These are phyloP conservation scores for Drosophila repletoides DNA, from an alignment of 1,140 invertebrate species.

Conservation along the genomic window DNA sequence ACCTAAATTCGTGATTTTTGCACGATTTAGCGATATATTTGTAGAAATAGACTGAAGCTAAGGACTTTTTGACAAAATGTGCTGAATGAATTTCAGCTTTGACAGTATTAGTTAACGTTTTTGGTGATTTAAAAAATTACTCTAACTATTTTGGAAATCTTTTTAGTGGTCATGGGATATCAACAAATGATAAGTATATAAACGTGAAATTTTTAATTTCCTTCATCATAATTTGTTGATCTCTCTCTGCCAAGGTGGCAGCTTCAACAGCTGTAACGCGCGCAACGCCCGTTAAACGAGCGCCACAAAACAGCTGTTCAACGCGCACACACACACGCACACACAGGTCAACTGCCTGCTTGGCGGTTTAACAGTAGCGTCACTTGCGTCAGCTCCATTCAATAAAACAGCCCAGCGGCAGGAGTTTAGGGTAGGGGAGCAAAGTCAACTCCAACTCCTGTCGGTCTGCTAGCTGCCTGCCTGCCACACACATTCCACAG, in stretches of 20 bases:
- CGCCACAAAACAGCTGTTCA: conserved; percentile 50
- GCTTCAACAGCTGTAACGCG: conserved; percentile 47
- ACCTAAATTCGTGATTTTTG: conserved; percentile 15
- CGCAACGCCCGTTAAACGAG: conserved; percentile 34
- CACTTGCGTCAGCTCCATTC: conserved; percentile 22
- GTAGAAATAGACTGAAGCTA: not conserved
- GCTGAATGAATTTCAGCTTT: not conserved
- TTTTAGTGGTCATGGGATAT: not conserved
- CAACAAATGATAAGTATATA: not conserved
- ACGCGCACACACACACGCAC: conserved; percentile 3
- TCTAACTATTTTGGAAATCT: not conserved
- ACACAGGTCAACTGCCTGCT: conserved; percentile 16
- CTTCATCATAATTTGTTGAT: not conserved
- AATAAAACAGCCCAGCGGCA: conserved; percentile 21
- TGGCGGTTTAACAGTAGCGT: conserved; percentile 29
- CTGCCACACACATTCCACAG: conserved; percentile 22
- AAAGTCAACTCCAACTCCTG: no score
- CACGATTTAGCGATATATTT: not conserved
- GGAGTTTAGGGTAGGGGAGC: no score
- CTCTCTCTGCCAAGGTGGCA: conserved; percentile 43
- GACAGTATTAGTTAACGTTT: not conserved
- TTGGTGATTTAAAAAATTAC: not conserved
- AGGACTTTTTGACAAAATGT: not conserved
- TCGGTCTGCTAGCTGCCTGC: no score
- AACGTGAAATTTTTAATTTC: not conserved